phyloP scores from a whole-genome alignment of 2,797 vertebrate species.

The Sebastes matsubarae region DNA sequence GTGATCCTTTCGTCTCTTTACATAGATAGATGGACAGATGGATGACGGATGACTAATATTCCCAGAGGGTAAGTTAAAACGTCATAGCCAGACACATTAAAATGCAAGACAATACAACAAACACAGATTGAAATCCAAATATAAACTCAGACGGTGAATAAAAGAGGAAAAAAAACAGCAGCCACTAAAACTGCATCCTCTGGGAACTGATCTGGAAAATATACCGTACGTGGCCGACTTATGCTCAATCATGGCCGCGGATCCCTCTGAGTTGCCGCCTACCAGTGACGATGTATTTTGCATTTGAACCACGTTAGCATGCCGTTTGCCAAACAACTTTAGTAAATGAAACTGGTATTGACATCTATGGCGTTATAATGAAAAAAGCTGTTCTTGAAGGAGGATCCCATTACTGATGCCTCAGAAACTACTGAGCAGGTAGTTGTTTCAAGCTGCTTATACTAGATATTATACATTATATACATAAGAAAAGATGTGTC shows the following conservation, averaged over 20 bases:
- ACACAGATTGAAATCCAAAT: no score
- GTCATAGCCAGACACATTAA: no score
- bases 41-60: no score
- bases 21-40: not conserved
- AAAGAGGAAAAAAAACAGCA: not conserved
- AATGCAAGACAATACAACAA: no score
- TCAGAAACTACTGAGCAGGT: not conserved
- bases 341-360: not conserved
- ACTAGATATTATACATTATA: not conserved
- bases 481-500: slow-evolving; percentile 3
- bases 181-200: not conserved
- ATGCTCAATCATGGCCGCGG: not conserved
- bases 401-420: not conserved
- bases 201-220: not conserved
- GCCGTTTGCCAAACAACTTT: not conserved
- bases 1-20: not conserved
- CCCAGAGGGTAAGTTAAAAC: no score
- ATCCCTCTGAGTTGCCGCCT: not conserved
- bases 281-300: not conserved
- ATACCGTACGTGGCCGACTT: not conserved
- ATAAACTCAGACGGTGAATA: not conserved
- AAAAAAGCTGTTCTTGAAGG: not conserved
- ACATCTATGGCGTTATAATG: no score
- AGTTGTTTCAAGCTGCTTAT: not conserved
- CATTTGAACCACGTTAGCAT: not conserved